Conservation (phyloP, 2,888 invertebrate genomes). For the Apoda limacodes region DNA sequence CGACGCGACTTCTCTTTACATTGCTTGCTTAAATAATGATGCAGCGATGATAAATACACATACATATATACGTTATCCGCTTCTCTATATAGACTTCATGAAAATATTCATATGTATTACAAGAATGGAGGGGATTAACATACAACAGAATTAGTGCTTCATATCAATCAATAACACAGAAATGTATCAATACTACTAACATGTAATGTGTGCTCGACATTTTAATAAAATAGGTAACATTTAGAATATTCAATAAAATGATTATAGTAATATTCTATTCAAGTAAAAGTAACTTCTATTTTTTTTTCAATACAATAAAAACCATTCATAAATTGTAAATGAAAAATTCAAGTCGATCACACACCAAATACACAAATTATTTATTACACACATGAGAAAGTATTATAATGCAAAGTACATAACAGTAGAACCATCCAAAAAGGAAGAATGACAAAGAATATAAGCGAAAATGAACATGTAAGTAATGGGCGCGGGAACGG, state of each 20-base stretch:
- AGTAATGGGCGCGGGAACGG: slow-evolving; percentile 44
- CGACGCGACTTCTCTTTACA: too few relatives aligned
- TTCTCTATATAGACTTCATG: slow-evolving; percentile 37
- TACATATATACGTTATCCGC: slow-evolving; percentile 28
- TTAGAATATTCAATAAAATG: slow-evolving; percentile 13
- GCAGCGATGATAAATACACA: slow-evolving; percentile 30
- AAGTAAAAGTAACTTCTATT: slow-evolving; percentile 9
- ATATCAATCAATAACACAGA: too few relatives aligned
- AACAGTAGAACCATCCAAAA: slow-evolving; percentile 59
- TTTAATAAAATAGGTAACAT: slow-evolving; percentile 22
- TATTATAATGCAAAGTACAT: slow-evolving; percentile 45
- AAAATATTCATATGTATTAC: slow-evolving; percentile 38
- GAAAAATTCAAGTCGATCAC: slow-evolving; percentile 44
- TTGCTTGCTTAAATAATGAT: too few relatives aligned
- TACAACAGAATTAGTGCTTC: slow-evolving; percentile 33
- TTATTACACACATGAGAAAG: slow-evolving; percentile 58
- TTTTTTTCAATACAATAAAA: slow-evolving; percentile 6
- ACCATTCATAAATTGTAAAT: slow-evolving; percentile 34
- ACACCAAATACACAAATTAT: slow-evolving; percentile 53
- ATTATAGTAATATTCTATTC: slow-evolving; percentile 15
- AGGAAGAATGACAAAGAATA: slow-evolving; percentile 47
- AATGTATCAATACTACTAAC: slow-evolving; percentile 29
- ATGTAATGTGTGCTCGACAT: slow-evolving; percentile 29
- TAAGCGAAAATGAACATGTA: slow-evolving; percentile 53
- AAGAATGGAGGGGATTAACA: slow-evolving; percentile 30